Evolutionary conservation across 1,140 invertebrate genomes (phyloP).

Genomic region (Hydropsyche tenuis): DNA sequence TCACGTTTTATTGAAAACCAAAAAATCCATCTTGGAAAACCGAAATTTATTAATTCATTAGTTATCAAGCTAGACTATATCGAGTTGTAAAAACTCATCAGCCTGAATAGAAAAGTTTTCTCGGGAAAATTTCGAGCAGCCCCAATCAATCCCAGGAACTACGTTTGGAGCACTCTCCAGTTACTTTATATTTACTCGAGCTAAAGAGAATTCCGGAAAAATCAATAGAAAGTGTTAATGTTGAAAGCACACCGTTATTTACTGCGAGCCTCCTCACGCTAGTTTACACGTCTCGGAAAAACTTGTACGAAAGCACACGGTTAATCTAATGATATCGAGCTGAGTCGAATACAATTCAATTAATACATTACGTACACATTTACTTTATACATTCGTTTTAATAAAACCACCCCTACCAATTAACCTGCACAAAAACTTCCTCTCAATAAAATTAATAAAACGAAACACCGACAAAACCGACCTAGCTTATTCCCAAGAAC

Average conservation of each 20-base stretch:
- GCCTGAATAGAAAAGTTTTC: conserved; percentile 31
- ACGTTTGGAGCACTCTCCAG: conserved; percentile 1
- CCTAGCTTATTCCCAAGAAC: no score
- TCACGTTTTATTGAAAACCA: background rate
- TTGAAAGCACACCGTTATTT: conserved; percentile 28
- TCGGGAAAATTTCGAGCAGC: conserved; percentile 22
- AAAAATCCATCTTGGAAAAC: conserved; percentile 4
- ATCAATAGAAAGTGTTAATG: conserved; percentile 36
- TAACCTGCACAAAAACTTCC: no score
- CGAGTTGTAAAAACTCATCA: conserved; percentile 33
- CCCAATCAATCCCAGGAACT: conserved; percentile 31
- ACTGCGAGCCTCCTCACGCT: background rate
- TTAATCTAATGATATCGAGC: background rate
- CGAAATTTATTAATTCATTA: conserved; percentile 16
- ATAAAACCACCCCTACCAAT: no score
- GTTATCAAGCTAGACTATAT: background rate
- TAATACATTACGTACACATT: no score
- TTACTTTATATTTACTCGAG: conserved; percentile 32
- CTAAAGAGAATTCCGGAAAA: conserved; percentile 34
- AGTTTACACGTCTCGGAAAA: conserved; percentile 13
- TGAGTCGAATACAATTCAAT: no score
- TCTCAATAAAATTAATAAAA: no score
- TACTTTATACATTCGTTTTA: no score
- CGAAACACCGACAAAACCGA: no score
- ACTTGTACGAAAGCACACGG: background rate